Base-by-base conservation (phyloP, 2,113 vertebrate genomes). In the Cettia cetti region DNA sequence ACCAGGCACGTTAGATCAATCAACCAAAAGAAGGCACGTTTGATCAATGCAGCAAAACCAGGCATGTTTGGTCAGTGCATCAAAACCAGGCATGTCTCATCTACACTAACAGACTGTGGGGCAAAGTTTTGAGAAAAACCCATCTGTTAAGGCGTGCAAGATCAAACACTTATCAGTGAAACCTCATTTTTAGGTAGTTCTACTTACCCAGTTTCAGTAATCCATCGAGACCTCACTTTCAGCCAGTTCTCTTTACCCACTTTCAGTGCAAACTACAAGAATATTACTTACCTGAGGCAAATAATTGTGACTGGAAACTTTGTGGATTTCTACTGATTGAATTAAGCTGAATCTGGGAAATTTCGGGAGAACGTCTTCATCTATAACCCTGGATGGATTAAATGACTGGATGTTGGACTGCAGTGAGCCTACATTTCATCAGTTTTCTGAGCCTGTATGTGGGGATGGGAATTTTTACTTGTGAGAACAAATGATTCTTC, bases 31-130 rank as follows among this genome's bases (percentile, higher is more conserved):
- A 2, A 21, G 19, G 26, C 3, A 35, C 12, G 4, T 57, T 57
- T 15, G 27, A 2, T 31, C 15, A 18, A 2, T 23, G 20, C 8
- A 52, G 10, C 68, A 52, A 52, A 52, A 70, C 4, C 24, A 37
- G 47, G 10, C 3, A 24, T 1, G 3, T 52, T 39, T 39, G 26
- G 1, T 65, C 45, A 69, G 1, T 69, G 22, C 4, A n/a, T 18
- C 39, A 44, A 57, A 24, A 4, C 7, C 59, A 54, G 30, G 26
- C 16, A 44, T 2, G 7, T 74, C 72, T 66, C 8, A 0, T 35
- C 33, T 5, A 20, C n/a, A 8, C 0, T 0, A 21, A 15, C 3
- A 16, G 35, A 27, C 65, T 37, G 11, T 5, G 22, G n/a, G 17
- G 6, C 26, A 84, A 64, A 81, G 9, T 14, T 40, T 81, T 6